These are phyloP conservation scores for Pipistrellus nathusii DNA, from an alignment of 2,797 vertebrate species.

Conservation along the genomic window DNA sequence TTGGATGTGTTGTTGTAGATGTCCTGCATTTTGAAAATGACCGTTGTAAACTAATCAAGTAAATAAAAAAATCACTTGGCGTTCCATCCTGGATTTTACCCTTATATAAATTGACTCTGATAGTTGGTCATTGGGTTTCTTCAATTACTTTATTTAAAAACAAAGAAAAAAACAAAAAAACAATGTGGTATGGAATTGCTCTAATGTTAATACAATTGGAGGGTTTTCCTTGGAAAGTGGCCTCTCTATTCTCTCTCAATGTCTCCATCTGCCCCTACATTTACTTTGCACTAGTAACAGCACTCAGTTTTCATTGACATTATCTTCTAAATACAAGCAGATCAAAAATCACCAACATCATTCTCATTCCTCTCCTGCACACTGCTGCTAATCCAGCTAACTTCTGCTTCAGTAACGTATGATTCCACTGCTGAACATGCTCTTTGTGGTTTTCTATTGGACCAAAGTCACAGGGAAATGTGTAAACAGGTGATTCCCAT, in stretches of 20 bases:
- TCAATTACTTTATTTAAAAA: conserved; percentile 69
- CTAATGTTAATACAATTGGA: conserved; percentile 58
- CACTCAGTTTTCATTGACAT: conserved; percentile 79
- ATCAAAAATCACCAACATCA: conserved; percentile 74
- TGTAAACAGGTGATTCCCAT: conserved; percentile 70
- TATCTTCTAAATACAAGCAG: conserved; percentile 79
- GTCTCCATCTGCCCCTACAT: conserved; percentile 74
- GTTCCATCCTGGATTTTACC: conserved; percentile 53
- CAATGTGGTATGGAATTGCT: conserved; percentile 43
- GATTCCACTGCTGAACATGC: conserved; percentile 66
- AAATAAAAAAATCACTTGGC: conserved; percentile 60
- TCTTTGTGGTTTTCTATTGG: conserved; percentile 68
- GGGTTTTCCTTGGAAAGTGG: conserved; percentile 64
- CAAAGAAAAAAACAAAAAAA: neutral
- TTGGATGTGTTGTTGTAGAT: neutral
- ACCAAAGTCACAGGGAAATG: conserved; percentile 61
- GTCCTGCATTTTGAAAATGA: conserved; percentile 31
- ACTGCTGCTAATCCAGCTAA: conserved; percentile 61
- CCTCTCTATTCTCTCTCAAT: conserved; percentile 76
- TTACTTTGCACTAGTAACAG: conserved; percentile 75
- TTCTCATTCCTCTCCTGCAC: conserved; percentile 72
- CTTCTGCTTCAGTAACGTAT: conserved; percentile 77
- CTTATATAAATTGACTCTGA: conserved; percentile 67
- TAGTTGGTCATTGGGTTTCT: conserved; percentile 66
- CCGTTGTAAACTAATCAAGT: conserved; percentile 47